Conservation (phyloP, 2,797 vertebrate species). For the Poecilia wingei region DNA sequence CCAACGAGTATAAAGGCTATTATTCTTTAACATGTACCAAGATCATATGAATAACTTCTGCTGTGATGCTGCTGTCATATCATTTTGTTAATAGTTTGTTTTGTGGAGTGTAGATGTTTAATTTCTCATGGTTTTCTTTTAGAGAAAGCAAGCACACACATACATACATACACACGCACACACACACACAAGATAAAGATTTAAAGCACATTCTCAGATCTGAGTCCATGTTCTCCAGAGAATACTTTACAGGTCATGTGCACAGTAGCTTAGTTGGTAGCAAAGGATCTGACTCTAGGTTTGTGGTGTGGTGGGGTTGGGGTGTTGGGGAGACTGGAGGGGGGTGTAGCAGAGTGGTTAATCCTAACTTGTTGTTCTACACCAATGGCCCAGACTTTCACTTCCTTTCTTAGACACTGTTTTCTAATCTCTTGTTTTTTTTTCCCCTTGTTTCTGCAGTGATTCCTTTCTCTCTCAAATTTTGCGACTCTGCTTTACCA, state of each 20-base stretch:
- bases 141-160: not conserved
- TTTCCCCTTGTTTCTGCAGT: not conserved
- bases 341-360: constrained; percentile 58
- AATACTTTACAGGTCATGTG: constrained; percentile 35
- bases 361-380: constrained; percentile 79
- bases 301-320: constrained; percentile 34
- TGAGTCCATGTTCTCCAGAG: constrained; percentile 38
- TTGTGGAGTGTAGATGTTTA: not conserved
- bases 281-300: constrained; percentile 57
- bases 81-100: not conserved
- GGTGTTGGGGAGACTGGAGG: constrained; percentile 10
- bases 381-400: constrained; percentile 51
- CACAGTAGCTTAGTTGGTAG: constrained; percentile 60
- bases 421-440: not conserved
- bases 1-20: not conserved
- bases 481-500: not conserved
- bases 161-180: not conserved
- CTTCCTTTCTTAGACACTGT: constrained; percentile 18
- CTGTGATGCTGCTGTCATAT: not conserved
- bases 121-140: not conserved
- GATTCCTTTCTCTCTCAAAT: constrained; percentile 1
- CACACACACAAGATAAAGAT: constrained; percentile 2
- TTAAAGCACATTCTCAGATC: constrained; percentile 21
- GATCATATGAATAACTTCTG: not conserved
- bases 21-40: not conserved